Conservation (phyloP, 37 sponge, comb jelly and placozoan species). For the Mnemiopsis leidyi region DNA sequence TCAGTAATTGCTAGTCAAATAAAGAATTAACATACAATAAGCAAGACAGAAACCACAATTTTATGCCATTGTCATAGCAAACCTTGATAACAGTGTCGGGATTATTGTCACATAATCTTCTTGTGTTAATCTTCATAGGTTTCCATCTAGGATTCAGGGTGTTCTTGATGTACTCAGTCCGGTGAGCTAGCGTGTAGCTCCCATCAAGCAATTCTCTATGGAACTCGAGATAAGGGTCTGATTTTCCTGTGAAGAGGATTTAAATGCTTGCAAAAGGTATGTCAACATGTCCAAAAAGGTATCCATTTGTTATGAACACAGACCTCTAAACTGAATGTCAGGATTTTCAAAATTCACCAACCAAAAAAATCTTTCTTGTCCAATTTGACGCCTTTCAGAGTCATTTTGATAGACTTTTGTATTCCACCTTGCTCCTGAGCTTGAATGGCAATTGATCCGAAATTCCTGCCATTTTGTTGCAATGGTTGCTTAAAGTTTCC, state of each 20-base stretch:
- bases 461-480: not conserved
- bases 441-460: conserved; percentile 2
- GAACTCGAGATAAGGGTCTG: conserved; percentile 42
- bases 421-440: conserved; percentile 43
- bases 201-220: conserved; percentile 42
- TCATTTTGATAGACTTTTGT: conserved; percentile 7
- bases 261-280: no score
- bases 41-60: no score
- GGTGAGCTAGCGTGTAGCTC: conserved; percentile 1
- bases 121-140: conserved; percentile 68
- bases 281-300: no score
- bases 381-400: not conserved
- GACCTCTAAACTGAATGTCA: no score
- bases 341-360: no score
- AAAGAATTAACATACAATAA: no score
- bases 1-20: no score
- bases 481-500: conserved; percentile 12
- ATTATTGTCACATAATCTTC: conserved; percentile 71
- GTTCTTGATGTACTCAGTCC: conserved; percentile 78
- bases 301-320: no score
- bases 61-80: no score
- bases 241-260: conserved; percentile 32
- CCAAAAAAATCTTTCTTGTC: conserved; percentile 59
- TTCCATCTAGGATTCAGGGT: conserved; percentile 86
- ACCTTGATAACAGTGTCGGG: conserved; percentile 71